Evolutionary conservation across 2,113 vertebrate species (phyloP).

Genomic region (Benitochromis conjunctus): DNA sequence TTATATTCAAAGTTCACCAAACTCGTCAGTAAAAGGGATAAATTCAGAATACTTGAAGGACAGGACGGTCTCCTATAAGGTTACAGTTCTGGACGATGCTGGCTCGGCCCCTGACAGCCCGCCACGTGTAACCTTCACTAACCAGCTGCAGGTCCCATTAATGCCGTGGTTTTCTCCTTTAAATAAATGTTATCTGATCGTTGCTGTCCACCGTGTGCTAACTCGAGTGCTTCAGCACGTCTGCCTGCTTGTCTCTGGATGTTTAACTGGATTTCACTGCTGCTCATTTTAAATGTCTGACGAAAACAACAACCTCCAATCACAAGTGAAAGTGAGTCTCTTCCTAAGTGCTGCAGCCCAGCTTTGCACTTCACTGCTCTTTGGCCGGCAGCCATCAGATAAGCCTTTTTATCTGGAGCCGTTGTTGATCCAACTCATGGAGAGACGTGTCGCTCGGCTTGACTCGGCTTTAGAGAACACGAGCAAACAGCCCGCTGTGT

Average conservation of each 20-base stretch:
- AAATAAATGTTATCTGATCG: no score
- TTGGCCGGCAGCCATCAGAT: slow-evolving; percentile 8
- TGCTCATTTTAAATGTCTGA: not conserved
- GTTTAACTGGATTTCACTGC: not conserved
- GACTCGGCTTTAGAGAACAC: not conserved
- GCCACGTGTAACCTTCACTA: not conserved
- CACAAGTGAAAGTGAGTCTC: not conserved
- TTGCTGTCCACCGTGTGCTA: not conserved
- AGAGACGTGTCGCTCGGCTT: not conserved
- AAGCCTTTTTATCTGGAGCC: slow-evolving; percentile 8
- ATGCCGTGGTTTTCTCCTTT: rapidly evolving
- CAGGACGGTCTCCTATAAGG: not conserved
- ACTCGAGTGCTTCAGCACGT: not conserved
- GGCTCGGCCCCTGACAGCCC: not conserved
- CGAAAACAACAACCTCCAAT: not conserved
- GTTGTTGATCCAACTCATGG: not conserved
- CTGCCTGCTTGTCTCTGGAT: not conserved
- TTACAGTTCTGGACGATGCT: not conserved
- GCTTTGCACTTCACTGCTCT: not conserved
- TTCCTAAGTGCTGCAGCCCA: not conserved
- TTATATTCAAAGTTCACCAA: not conserved
- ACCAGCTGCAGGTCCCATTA: not conserved
- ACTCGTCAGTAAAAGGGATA: not conserved
- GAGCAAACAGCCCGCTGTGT: not conserved
- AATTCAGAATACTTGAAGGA: not conserved